Conservation (phyloP, 2,113 vertebrate species). For the Elgaria multicarinata region DNA sequence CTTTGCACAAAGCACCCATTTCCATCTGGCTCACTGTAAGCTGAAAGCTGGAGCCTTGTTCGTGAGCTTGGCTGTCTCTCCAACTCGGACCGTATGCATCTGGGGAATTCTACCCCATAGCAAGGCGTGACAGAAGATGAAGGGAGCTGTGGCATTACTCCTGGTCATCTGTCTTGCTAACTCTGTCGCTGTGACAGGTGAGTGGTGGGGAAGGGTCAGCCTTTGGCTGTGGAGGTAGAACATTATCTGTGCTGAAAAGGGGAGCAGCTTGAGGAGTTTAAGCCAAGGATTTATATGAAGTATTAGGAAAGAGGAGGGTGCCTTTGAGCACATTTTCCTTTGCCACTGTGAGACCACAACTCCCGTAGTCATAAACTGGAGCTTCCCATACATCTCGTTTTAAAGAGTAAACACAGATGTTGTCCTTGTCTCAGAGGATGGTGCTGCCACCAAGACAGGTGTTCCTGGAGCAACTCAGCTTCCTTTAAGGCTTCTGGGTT, state of each 20-base stretch:
- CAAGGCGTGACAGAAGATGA: not conserved
- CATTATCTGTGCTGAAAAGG: not conserved
- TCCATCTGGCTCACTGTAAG: not conserved
- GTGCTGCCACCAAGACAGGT: not conserved
- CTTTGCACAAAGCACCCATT: not conserved
- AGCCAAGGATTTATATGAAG: not conserved
- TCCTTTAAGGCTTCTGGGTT: not conserved
- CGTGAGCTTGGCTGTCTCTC: not conserved
- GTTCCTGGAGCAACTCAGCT: not conserved
- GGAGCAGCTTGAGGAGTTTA: not conserved
- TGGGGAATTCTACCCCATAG: not conserved
- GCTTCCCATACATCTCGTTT: not conserved
- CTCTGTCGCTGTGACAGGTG: not conserved
- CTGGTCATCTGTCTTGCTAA: not conserved
- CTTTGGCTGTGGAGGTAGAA: not conserved
- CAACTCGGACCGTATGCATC: not conserved
- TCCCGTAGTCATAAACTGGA: not conserved
- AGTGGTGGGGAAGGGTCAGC: not conserved
- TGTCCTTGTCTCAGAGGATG: not conserved
- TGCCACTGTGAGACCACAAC: not conserved
- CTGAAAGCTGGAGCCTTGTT: not conserved
- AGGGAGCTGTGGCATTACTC: not conserved
- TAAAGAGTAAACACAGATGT: not conserved
- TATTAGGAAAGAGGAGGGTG: not conserved
- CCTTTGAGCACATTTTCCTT: not conserved